Conservation (phyloP, 2,888 invertebrate genomes). For the Terebella lapidaria region DNA sequence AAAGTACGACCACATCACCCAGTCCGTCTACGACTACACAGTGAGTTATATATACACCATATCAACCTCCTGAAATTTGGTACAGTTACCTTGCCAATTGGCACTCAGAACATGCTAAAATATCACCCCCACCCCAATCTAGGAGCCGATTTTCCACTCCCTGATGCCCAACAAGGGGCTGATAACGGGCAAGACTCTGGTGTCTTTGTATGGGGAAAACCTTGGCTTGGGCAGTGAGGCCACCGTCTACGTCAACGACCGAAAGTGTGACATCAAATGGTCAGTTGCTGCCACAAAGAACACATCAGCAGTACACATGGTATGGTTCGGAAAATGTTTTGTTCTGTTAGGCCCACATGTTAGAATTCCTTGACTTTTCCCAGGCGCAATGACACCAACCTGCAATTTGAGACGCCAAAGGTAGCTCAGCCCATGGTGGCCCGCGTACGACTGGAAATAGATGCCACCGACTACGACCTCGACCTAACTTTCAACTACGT, state of each 20-base stretch:
- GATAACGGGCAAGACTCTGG: conserved; percentile 6
- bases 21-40: no score
- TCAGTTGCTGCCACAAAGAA: background rate
- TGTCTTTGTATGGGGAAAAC: conserved; percentile 5
- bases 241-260: background rate
- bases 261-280: background rate
- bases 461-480: background rate
- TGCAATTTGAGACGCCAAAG: background rate
- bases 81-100: no score
- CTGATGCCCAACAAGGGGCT: background rate
- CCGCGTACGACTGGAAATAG: background rate
- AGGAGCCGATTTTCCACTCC: background rate
- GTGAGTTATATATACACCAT: no score
- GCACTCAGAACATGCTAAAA: no score
- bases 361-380: no score
- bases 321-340: background rate
- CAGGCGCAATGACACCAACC: background rate
- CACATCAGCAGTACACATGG: background rate
- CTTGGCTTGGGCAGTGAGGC: conserved; percentile 8
- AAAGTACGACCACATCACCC: no score
- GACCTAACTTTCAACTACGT: background rate
- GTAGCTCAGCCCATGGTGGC: background rate
- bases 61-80: no score
- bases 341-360: no score
- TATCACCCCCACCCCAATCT: no score